phyloP scores from a whole-genome alignment of 1,140 invertebrate species.

The Cecropterus lyciades region DNA sequence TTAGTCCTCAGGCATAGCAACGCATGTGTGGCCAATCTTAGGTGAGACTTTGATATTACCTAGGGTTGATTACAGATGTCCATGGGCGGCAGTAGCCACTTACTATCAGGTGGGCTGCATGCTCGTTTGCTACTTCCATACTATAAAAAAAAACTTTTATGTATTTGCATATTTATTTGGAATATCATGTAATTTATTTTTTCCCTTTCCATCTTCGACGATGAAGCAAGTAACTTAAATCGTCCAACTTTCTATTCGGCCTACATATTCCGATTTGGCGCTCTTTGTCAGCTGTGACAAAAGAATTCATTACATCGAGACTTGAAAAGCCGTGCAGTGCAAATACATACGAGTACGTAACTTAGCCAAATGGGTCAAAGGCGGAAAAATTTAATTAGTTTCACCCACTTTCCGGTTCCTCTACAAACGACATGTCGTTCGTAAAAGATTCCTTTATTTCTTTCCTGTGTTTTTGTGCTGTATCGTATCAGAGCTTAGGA shows the following conservation, averaged over 20 bases:
- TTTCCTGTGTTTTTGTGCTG: constrained; percentile 5
- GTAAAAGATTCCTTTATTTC: constrained; percentile 22
- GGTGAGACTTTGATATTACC: no score
- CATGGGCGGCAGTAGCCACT: no score
- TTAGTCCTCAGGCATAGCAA: no score
- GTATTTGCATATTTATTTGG: no score
- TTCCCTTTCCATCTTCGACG: background rate
- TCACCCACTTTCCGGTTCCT: constrained; percentile 27
- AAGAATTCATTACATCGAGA: constrained; percentile 37
- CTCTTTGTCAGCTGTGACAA: constrained; percentile 36
- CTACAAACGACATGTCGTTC: constrained; percentile 29
- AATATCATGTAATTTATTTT: no score
- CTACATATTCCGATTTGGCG: constrained; percentile 31
- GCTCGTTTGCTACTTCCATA: no score
- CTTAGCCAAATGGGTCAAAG: constrained; percentile 34
- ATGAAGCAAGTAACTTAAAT: constrained; percentile 1
- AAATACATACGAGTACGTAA: constrained; percentile 21
- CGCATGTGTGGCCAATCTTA: no score
- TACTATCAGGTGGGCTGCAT: no score
- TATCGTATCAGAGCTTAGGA: no score
- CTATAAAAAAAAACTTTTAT: no score
- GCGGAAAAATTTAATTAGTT: constrained; percentile 39
- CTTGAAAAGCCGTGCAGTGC: constrained; percentile 33
- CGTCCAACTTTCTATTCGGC: constrained; percentile 30
- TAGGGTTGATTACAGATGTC: no score